Evolutionary conservation across 2,113 vertebrate species (phyloP).

Genomic region (Oryzias curvinotus): DNA sequence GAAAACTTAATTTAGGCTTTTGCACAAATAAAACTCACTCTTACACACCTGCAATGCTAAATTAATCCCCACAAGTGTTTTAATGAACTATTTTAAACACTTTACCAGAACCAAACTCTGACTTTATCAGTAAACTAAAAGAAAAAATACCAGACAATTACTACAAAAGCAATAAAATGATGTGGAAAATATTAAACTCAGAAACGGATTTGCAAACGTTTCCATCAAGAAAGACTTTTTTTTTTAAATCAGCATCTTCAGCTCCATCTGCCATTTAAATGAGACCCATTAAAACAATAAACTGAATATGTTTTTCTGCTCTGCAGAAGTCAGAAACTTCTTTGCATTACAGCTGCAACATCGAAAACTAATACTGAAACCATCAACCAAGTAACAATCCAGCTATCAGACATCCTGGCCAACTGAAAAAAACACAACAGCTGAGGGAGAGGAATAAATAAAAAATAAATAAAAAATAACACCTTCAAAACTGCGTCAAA

Average conservation of each 20-base stretch:
- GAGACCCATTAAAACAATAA: slow-evolving; percentile 3
- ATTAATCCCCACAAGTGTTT: neutral
- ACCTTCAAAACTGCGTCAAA: slow-evolving; percentile 1
- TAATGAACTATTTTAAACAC: neutral
- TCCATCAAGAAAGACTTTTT: neutral
- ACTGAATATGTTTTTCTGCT: slow-evolving; percentile 11
- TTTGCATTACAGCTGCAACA: slow-evolving; percentile 76
- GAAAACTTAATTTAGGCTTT: neutral
- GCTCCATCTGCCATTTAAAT: slow-evolving; percentile 30
- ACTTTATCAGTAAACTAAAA: neutral
- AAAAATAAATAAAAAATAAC: slow-evolving; percentile 3
- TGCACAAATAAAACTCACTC: neutral
- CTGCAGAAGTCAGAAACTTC: slow-evolving; percentile 11
- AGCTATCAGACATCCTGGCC: slow-evolving; percentile 18
- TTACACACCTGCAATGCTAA: neutral
- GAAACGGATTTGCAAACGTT: neutral
- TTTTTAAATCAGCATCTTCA: slow-evolving; percentile 1
- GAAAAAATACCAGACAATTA: neutral
- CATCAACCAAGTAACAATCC: slow-evolving; percentile 60
- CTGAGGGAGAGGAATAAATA: slow-evolving; percentile 16
- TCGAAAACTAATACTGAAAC: slow-evolving; percentile 78
- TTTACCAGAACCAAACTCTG: neutral
- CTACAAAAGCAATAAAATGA: neutral
- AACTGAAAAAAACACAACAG: slow-evolving; percentile 47
- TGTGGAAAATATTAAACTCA: neutral